A percentile compares a stretch with the other conserved stretches of the same genome.
phyloP scores from a whole-genome alignment of 2,888 invertebrate species.

The Drosophila tripunctata region DNA sequence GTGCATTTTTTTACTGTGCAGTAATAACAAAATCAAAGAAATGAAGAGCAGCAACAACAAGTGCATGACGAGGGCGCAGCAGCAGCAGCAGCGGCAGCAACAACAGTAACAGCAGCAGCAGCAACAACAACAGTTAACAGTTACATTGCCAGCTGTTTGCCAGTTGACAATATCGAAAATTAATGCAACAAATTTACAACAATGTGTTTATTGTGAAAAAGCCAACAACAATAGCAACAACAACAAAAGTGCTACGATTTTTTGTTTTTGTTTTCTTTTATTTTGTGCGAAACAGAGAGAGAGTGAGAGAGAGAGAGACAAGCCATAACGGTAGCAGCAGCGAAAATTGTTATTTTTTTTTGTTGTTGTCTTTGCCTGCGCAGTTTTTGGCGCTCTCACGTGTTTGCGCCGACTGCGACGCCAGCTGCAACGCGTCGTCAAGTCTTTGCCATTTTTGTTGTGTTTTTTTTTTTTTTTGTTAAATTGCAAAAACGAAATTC shows the following conservation, averaged over 20 bases:
- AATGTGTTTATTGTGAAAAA: slow-evolving; percentile 24
- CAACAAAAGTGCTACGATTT: slow-evolving; percentile 23
- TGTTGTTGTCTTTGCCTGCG: slow-evolving; percentile 49
- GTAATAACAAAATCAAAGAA: slow-evolving; percentile 18
- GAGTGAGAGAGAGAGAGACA: slow-evolving; percentile 5
- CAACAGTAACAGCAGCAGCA: slow-evolving; percentile 13
- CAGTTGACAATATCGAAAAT: slow-evolving; percentile 41
- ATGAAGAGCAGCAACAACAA: slow-evolving; percentile 26
- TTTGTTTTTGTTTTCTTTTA: neutral
- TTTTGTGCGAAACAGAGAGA: neutral
- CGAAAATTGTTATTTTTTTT: slow-evolving; percentile 45
- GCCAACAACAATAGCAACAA: slow-evolving; percentile 11
- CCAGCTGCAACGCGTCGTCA: slow-evolving; percentile 36
- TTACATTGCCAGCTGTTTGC: slow-evolving; percentile 64
- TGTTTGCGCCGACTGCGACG: slow-evolving; percentile 61
- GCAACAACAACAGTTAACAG: slow-evolving; percentile 42
- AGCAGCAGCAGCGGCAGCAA: slow-evolving; percentile 21
- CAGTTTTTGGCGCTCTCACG: slow-evolving; percentile 64
- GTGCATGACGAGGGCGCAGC: slow-evolving; percentile 20
- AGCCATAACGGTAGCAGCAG: slow-evolving; percentile 25
- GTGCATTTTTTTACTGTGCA: slow-evolving; percentile 23
- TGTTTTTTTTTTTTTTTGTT: too few species aligned
- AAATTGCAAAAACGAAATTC: slow-evolving; percentile 74
- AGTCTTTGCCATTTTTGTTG: too few species aligned
- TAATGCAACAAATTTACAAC: slow-evolving; percentile 26